Conservation (phyloP, 1,140 invertebrate species). For the Heliconius hermathena region DNA sequence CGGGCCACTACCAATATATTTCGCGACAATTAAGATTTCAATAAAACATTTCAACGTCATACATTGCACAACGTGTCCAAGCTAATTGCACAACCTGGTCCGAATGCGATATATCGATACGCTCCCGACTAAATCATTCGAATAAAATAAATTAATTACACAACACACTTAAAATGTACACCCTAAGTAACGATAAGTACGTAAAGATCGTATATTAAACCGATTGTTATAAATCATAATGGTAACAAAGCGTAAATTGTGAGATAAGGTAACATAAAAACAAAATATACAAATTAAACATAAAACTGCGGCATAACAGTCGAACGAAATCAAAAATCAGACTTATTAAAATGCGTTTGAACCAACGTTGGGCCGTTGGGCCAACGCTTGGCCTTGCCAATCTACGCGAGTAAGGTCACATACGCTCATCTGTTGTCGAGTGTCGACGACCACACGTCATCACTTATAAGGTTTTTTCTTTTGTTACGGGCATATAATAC, state of each 20-base stretch:
- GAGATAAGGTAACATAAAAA: constrained; percentile 69
- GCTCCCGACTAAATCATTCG: constrained; percentile 48
- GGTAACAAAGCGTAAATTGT: constrained; percentile 75
- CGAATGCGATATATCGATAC: constrained; percentile 41
- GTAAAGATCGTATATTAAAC: constrained; percentile 47
- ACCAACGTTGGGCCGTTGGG: constrained; percentile 57
- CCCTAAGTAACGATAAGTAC: constrained; percentile 48
- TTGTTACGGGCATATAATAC: constrained; percentile 52
- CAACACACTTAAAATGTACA: constrained; percentile 45
- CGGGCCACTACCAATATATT: constrained; percentile 72
- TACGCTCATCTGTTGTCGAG: constrained; percentile 48
- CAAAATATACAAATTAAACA: constrained; percentile 64
- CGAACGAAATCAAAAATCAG: constrained; percentile 51
- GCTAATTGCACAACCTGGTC: constrained; percentile 65
- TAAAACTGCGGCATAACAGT: constrained; percentile 55
- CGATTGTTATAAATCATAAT: constrained; percentile 60
- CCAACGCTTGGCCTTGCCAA: constrained; percentile 54
- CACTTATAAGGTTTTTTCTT: constrained; percentile 55
- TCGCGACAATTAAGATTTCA: constrained; percentile 77
- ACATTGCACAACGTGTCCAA: constrained; percentile 59
- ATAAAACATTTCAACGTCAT: constrained; percentile 62
- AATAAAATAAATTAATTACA: constrained; percentile 65
- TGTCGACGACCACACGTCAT: constrained; percentile 46
- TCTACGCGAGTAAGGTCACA: constrained; percentile 55
- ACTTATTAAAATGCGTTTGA: constrained; percentile 68